These are phyloP conservation scores for Alloscopus bannaensis DNA, from an alignment of 2,888 invertebrate species.

Conservation along the genomic window DNA sequence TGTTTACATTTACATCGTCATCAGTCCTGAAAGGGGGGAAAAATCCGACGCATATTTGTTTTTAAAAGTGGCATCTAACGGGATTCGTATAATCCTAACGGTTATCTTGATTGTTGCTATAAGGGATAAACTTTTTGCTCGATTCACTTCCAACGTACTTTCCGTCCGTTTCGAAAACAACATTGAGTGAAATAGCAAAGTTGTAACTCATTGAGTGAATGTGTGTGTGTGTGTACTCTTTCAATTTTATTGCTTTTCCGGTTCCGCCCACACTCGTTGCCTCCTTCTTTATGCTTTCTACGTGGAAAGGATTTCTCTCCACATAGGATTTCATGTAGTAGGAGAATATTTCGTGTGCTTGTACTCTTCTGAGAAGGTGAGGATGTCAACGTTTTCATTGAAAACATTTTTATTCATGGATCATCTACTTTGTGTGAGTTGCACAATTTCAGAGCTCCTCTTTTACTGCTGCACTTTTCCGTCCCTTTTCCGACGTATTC, in stretches of 20 bases:
- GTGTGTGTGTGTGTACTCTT: too few relatives aligned
- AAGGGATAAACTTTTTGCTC: slow-evolving; percentile 1
- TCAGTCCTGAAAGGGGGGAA: background rate
- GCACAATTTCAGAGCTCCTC: too few relatives aligned
- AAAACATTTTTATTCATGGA: slow-evolving; percentile 18
- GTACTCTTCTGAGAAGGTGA: slow-evolving; percentile 6
- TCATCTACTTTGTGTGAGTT: slow-evolving; percentile 16
- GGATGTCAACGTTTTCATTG: slow-evolving; percentile 17
- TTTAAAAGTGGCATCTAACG: slow-evolving; percentile 6
- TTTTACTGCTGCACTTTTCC: background rate
- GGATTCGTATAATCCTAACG: background rate
- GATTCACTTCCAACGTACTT: background rate
- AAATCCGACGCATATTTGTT: slow-evolving; percentile 9
- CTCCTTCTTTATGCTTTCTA: background rate
- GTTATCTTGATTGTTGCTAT: slow-evolving; percentile 12
- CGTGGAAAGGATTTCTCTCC: too few relatives aligned
- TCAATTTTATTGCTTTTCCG: slow-evolving; percentile 2
- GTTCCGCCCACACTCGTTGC: background rate
- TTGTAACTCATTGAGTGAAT: background rate
- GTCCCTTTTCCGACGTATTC: background rate
- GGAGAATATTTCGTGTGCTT: too few relatives aligned
- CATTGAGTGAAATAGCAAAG: too few relatives aligned
- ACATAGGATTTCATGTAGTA: too few relatives aligned
- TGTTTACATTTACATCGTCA: background rate
- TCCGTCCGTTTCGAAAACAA: too few relatives aligned